Evolutionary conservation across 2,113 vertebrate genomes (phyloP), one percentile per base, ranked within the genome.

Genomic region (Platycercus adscitus): DNA sequence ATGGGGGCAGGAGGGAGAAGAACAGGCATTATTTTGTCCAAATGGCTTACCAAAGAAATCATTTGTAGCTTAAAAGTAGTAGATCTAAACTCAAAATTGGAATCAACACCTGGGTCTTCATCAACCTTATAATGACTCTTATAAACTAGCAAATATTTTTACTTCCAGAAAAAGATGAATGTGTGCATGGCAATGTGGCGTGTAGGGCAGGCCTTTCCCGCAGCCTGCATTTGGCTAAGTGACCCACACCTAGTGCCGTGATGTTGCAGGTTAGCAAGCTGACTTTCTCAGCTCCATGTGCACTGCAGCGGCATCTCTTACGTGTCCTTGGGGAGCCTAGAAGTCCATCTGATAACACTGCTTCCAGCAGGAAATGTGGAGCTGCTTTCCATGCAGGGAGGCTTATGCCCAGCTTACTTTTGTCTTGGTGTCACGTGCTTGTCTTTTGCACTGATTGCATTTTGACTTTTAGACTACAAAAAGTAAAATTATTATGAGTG

Each of bases 221-320:
- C 13, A 56, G 37, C 63, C 73, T 49, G 10, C 0, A 0, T 70
- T 77, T 66, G 28, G n/a, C n/a, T 41, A 2, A 61, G 33, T 52
- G 9, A 61, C 9, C 12, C 31, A 15, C 19, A 4, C 15, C 1
- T 8, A 66, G 6, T 13, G 8, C 26, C 56, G 2, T 7, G 39
- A 21, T n/a, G n/a, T 26, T 82, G n/a, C 33, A 92, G 39, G 19
- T 39, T 31, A 70, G 24, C 21, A 66, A 66, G 69, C 9, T 24
- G 35, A 61, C 20, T 39, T 35, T 17, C 33, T 47, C 46, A 49
- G 6, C 58, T 49, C 37, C 58, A 7, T 78, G 0, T 28, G 15
- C 19, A 7, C 23, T 70, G 39, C 64, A 65, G 21, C 1, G 56
- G 23, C 43, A 20, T 8, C 26, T 44, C 18, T 58, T 60, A 33